These are phyloP conservation scores for Periophthalmus magnuspinnatus DNA, from an alignment of 2,797 vertebrate genomes.

Conservation along the genomic window DNA sequence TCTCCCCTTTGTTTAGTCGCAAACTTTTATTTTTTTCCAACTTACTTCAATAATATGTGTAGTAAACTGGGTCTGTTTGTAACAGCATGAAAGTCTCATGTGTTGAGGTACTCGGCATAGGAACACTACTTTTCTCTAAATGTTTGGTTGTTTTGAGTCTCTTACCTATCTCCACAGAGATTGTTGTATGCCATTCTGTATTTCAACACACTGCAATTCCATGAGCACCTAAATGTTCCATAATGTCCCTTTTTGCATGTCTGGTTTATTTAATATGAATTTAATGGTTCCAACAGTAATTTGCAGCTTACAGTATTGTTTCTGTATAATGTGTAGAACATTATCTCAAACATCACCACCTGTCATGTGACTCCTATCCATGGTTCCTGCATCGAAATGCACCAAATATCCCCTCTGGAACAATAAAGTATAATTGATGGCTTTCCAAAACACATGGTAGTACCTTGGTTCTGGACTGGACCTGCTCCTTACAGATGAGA, in stretches of 20 bases:
- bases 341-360: no score
- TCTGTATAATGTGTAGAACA: no score
- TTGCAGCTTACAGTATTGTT: no score
- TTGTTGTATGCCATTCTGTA: no score
- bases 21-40: neutral
- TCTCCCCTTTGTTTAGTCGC: neutral
- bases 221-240: neutral
- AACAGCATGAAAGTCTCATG: neutral
- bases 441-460: neutral
- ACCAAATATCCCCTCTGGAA: no score
- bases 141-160: no score
- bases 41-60: constrained; percentile 1
- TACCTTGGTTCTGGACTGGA: constrained; percentile 99
- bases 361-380: no score
- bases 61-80: neutral
- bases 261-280: no score
- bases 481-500: constrained; percentile 98
- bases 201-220: neutral
- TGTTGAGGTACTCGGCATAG: neutral
- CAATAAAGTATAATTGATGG: no score
- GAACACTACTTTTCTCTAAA: neutral
- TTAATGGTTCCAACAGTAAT: no score
- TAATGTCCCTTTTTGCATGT: neutral
- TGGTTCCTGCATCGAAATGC: no score
- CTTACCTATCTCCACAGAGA: no score